Evolutionary conservation across 2,888 invertebrate species (phyloP).

Genomic region (Epistrophe grossulariae): DNA sequence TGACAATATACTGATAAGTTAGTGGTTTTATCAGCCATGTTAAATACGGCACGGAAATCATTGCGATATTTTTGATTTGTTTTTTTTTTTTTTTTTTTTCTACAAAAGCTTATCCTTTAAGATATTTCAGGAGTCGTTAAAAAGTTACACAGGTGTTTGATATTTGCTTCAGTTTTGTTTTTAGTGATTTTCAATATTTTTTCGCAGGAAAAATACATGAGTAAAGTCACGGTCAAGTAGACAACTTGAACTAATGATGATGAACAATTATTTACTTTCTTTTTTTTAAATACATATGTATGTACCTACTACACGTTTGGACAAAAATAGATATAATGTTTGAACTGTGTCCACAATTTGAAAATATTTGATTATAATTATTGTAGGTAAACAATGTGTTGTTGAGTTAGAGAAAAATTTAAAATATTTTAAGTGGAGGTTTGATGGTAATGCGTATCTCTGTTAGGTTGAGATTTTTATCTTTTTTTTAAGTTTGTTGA

Average conservation of each 20-base stretch:
- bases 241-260: background rate
- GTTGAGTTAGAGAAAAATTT: background rate
- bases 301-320: background rate
- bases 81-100: no score
- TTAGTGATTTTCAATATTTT: background rate
- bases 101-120: conserved; percentile 46
- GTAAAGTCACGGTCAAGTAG: background rate
- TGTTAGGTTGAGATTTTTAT: background rate
- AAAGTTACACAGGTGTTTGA: background rate
- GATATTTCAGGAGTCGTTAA: conserved; percentile 3
- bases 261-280: background rate
- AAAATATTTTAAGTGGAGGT: background rate
- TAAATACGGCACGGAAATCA: conserved; percentile 50
- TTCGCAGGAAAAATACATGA: background rate
- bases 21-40: conserved; percentile 52
- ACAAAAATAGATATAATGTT: background rate
- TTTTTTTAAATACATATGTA: background rate
- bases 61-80: conserved; percentile 37
- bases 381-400: background rate
- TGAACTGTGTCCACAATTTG: background rate
- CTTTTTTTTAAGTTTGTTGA: background rate
- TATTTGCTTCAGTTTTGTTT: background rate
- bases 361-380: background rate
- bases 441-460: background rate
- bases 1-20: conserved; percentile 69